Evolutionary conservation across 30 jellyfish, hydroid and myxozoan genomes (phyloP), one percentile per base, ranked within the genome.

Genomic region (Clytia hemisphaerica): DNA sequence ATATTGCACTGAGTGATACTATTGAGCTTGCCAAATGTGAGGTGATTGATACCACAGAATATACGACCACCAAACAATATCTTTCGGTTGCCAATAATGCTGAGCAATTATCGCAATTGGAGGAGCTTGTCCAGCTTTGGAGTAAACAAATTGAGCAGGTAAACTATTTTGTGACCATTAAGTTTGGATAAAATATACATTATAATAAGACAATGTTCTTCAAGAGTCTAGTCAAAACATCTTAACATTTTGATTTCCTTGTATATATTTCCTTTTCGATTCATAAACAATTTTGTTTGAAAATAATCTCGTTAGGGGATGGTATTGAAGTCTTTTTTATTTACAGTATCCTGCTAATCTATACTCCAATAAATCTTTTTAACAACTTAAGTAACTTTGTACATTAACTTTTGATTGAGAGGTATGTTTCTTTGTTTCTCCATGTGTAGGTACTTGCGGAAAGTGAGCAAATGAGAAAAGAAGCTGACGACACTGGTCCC

Each of bases 401-500:
- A 12, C 60, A 58, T 4, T 29, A 10, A 4, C 15, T 21, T 58
- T 58, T 58, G 9, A 18, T 12, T 6, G 15, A 18, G 37, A 37
- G 6, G 9, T n/a, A 30, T 54, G 32, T 19, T 24, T 51, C 18
- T 30, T 71, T 15, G 27, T n/a, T n/a, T n/a, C 47, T 6, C 63
- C 29, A n/a, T 5, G 19, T 7, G 2, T 28, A 88, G 98, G 93
- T 89, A n/a, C 89, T 89, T 15, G 98, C 93, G n/a, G 98, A 89
- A 57, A 89, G 98, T 47, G 94, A 80, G 58, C 98, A 89, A 44
- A 81, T 89, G 98, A 76, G 98, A 26, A 89, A 89, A 60, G 98
- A 89, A 51, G 98, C 95, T 9, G 98, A 89, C 47, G 98, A 89
- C 51, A 83, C 94, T 38, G 98, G 98, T 1, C 98, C 98, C 0